Evolutionary conservation across 1,140 invertebrate species (phyloP).

Genomic region (Ctenoplectra terminalis): DNA sequence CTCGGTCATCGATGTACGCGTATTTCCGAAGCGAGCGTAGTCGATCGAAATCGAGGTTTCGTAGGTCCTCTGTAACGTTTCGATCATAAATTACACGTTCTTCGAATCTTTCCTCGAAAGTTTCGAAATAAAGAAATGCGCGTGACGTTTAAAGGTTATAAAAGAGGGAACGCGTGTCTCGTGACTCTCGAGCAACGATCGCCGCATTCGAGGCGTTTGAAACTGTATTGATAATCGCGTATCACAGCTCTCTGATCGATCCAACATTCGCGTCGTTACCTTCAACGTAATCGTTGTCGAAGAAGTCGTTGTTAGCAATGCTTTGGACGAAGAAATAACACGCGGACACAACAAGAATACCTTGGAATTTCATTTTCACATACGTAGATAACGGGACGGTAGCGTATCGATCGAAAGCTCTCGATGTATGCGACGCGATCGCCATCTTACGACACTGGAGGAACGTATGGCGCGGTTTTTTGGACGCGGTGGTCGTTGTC

Average conservation of each 20-base stretch:
- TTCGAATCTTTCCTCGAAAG: neutral
- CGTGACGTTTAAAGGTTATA: slow-evolving; percentile 5
- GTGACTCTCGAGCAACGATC: neutral
- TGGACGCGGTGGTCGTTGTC: no score
- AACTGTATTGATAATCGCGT: no score
- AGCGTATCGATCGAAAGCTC: neutral
- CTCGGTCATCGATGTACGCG: slow-evolving; percentile 14
- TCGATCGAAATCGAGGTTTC: slow-evolving; percentile 24
- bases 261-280: neutral
- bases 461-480: neutral
- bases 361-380: neutral
- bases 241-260: no score
- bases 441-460: neutral
- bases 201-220: neutral
- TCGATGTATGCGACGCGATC: neutral
- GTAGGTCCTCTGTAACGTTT: neutral
- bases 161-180: neutral
- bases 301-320: no score
- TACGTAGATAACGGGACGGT: neutral
- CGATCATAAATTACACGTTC: neutral
- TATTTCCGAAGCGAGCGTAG: slow-evolving; percentile 43
- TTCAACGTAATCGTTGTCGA: neutral
- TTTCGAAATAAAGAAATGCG: neutral
- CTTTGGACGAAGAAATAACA: neutral
- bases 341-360: neutral